phyloP scores from a whole-genome alignment of 2,888 invertebrate species.

The Hedychridium roseum region DNA sequence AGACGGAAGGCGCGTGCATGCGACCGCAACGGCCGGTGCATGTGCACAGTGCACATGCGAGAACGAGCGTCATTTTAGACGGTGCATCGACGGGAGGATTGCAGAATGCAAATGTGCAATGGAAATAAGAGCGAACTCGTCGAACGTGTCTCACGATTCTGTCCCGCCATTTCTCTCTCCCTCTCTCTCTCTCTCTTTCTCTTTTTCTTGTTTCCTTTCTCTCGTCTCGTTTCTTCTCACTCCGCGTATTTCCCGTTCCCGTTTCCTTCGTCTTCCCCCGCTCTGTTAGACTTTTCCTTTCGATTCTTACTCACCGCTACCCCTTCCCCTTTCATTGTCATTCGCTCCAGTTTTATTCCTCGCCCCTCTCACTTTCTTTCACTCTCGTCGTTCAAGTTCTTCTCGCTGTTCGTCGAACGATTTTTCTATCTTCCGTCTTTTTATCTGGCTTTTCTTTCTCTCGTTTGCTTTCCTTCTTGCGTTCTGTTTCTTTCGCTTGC shows the following conservation, averaged over 20 bases:
- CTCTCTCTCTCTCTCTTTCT: not conserved
- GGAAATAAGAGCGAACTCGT: slow-evolving; percentile 38
- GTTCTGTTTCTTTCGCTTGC: slow-evolving; percentile 7
- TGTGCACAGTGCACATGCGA: not conserved
- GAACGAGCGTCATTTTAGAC: slow-evolving; percentile 6
- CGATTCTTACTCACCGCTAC: no score
- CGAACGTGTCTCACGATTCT: slow-evolving; percentile 50
- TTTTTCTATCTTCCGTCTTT: not conserved
- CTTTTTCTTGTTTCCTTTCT: not conserved
- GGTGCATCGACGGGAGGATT: slow-evolving; percentile 9
- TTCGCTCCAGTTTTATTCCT: no score
- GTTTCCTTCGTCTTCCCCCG: no score
- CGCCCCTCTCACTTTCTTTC: not conserved
- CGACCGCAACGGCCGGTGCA: not conserved
- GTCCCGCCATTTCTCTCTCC: slow-evolving; percentile 23
- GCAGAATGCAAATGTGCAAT: slow-evolving; percentile 24
- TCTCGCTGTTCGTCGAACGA: not conserved
- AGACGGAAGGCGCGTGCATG: slow-evolving; percentile 1
- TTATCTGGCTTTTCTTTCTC: slow-evolving; percentile 12
- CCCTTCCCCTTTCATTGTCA: no score
- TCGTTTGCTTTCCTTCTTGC: not conserved
- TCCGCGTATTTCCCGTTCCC: no score
- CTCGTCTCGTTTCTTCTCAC: no score
- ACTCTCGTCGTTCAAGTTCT: not conserved
- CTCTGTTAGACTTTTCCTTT: no score